phyloP scores from a whole-genome alignment of 2,113 vertebrate species.

The Otus sunia region DNA sequence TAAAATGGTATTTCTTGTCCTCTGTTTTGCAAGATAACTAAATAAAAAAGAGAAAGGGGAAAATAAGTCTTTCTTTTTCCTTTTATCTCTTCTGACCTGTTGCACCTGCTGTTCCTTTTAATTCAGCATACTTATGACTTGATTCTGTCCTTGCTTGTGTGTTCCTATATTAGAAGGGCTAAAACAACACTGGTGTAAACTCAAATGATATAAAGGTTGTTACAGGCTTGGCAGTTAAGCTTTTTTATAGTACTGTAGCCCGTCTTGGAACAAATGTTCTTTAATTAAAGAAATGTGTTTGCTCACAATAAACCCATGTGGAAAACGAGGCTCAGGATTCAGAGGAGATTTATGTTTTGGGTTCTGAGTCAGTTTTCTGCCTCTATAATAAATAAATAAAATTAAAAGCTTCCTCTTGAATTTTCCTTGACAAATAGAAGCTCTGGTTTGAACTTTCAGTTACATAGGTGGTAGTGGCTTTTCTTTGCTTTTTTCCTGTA shows the following conservation, averaged over 20 bases:
- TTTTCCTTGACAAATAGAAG: neutral
- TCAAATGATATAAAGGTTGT: neutral
- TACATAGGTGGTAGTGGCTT: fast-evolving
- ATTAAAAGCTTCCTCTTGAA: neutral
- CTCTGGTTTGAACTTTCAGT: neutral
- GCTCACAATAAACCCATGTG: neutral
- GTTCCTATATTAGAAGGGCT: neutral
- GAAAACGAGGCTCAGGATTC: neutral
- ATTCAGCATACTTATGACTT: neutral
- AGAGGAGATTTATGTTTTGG: neutral
- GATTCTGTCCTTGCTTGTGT: neutral
- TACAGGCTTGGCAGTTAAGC: neutral
- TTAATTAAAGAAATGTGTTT: neutral
- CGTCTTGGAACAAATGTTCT: neutral
- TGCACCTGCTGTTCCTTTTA: neutral
- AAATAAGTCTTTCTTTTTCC: fast-evolving
- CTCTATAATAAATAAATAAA: neutral
- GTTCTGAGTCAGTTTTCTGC: neutral
- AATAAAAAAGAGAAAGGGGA: neutral
- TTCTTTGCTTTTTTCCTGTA: neutral
- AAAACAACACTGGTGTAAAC: neutral
- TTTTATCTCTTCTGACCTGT: neutral
- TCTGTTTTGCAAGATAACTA: neutral
- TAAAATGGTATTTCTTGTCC: fast-evolving
- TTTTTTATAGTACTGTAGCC: neutral